A percentile compares a stretch with the other conserved stretches of the same genome.
Evolutionary conservation across 2,888 invertebrate genomes (phyloP).

Genomic region (Drosophila sordidapex): DNA sequence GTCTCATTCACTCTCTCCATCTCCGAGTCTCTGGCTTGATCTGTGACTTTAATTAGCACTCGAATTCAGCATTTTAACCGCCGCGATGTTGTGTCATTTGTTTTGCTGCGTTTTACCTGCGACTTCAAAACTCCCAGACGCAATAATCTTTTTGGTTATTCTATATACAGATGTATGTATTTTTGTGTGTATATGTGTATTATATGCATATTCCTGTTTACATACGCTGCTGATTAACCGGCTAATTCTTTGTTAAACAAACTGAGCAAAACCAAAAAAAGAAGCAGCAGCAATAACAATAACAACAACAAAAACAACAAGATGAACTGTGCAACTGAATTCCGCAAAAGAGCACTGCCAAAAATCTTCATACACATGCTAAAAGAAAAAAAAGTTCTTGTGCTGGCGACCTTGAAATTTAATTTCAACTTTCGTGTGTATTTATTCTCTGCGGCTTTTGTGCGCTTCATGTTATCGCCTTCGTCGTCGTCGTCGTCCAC

Average conservation of each 20-base stretch:
- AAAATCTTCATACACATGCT: constrained; percentile 67
- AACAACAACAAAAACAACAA: constrained; percentile 12
- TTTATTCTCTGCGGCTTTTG: constrained; percentile 16
- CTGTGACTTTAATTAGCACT: constrained; percentile 71
- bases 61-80: constrained; percentile 56
- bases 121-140: constrained; percentile 39
- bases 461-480: constrained; percentile 49
- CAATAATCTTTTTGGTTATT: constrained; percentile 28
- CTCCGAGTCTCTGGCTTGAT: constrained; percentile 18
- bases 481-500: constrained; percentile 11
- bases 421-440: constrained; percentile 47
- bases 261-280: constrained; percentile 38
- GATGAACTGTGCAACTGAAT: constrained; percentile 38
- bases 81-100: constrained; percentile 39
- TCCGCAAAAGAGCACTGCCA: constrained; percentile 34
- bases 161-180: constrained; percentile 17
- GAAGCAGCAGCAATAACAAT: constrained; percentile 10
- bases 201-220: constrained; percentile 49
- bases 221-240: constrained; percentile 62
- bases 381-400: constrained; percentile 61
- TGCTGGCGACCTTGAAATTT: constrained; percentile 67
- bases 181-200: neutral
- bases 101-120: constrained; percentile 60
- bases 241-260: constrained; percentile 76
- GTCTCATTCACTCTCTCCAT: constrained; percentile 16